Base-by-base conservation (phyloP, 2,113 vertebrate genomes). In the Zosterops pallidus region DNA sequence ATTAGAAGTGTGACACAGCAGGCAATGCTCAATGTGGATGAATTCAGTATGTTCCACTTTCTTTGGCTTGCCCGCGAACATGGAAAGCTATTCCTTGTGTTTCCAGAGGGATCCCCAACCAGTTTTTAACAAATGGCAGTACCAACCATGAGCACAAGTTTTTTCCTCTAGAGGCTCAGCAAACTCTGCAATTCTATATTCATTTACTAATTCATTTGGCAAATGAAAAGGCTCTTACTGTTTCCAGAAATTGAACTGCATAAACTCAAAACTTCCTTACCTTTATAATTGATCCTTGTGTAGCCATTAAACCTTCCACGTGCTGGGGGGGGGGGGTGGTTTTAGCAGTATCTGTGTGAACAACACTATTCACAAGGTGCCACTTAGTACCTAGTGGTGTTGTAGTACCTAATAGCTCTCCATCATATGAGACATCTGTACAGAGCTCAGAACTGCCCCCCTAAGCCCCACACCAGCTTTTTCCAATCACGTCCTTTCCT, bases 61-160 rank as follows among this genome's bases (percentile, higher is more conserved):
- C 28, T 63, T 56, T 65, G 57, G 31, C 42, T 83, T 72, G 46
- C 29, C 56, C 50, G 72, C 83, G 44, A 50, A 87, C 76, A 22
- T 23, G 18, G 57, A 72, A 92, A 76, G 41, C 67, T 72, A 46
- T 69, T 91, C 33, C 11, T 81, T 24, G 41, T 21, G 46, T 82
- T 94, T 94, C 74, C 44, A 85, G 70, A 60, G 69, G 69, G 72
- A 68, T 89, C 57, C 31, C 56, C 74, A 29, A 67, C 28, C 35
- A 49, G n/a, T 18, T 95, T 91, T 95, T 85, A 89, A 75, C 39
- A 79, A 71, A 83, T 55, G 46, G 56, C 84, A 50, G n/a, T 89
- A 62, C 70, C 74, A 83, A 16, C 46, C 83, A 42, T 2, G 4
- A 21, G 44, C 46, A 18, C 37, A 71, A 15, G 12, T 70, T 49